Evolutionary conservation across 2,888 invertebrate genomes (phyloP).

Genomic region (Erebia ligea): DNA sequence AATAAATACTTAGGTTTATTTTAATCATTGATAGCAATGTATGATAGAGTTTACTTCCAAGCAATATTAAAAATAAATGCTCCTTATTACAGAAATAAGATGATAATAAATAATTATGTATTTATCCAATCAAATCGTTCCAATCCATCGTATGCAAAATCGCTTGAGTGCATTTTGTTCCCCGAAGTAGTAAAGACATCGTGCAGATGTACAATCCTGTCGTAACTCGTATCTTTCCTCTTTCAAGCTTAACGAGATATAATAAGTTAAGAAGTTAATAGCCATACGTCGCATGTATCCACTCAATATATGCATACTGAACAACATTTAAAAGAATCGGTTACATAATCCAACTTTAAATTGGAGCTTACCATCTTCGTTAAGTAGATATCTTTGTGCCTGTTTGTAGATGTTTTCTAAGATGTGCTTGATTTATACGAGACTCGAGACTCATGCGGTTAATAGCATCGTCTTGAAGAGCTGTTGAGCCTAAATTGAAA

Average conservation of each 20-base stretch:
- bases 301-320: background rate
- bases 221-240: conserved; percentile 12
- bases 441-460: too few relatives aligned
- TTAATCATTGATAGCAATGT: background rate
- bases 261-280: background rate
- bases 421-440: too few relatives aligned
- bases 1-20: too few relatives aligned
- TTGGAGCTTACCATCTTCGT: too few relatives aligned
- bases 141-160: conserved; percentile 15
- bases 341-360: background rate
- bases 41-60: background rate
- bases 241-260: conserved; percentile 16
- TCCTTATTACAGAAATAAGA: background rate
- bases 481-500: too few relatives aligned
- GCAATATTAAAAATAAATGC: conserved; percentile 1
- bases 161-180: conserved; percentile 27
- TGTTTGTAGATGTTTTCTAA: too few relatives aligned
- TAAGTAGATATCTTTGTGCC: too few relatives aligned
- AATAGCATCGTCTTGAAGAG: too few relatives aligned
- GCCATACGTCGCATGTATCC: background rate
- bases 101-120: background rate
- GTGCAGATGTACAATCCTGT: conserved; percentile 43
- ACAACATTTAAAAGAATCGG: background rate
- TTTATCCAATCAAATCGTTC: too few relatives aligned
- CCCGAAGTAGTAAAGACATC: conserved; percentile 50